Percentiles rank a stretch among this genome's conserved stretches.
phyloP scores from a whole-genome alignment of 1,140 invertebrate genomes.

The Kradibia gibbosae region DNA sequence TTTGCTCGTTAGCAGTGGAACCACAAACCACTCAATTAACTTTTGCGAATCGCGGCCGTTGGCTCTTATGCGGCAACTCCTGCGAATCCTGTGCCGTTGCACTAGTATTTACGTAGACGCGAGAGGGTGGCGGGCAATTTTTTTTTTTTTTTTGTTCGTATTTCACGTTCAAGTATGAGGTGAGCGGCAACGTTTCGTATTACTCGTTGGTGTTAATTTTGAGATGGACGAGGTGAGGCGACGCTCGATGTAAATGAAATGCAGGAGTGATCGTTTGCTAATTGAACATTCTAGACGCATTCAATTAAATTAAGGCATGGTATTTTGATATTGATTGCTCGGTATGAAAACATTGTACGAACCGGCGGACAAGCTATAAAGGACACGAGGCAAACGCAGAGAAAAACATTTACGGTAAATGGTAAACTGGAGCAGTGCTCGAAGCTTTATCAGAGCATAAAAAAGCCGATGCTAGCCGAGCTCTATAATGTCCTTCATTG shows the following conservation, averaged over 20 bases:
- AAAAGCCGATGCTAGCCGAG: background rate
- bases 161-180: background rate
- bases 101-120: background rate
- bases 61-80: background rate
- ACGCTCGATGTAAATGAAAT: background rate
- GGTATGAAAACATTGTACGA: no score
- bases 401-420: no score
- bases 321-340: no score
- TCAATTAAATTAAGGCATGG: no score
- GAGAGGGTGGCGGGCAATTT: background rate
- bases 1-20: slow-evolving; percentile 68
- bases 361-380: no score
- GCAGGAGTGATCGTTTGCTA: background rate
- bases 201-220: background rate
- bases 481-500: background rate
- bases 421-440: background rate
- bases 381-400: no score
- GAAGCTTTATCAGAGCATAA: background rate
- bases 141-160: no score
- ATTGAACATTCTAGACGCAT: background rate
- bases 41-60: slow-evolving; percentile 15
- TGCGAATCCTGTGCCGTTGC: background rate
- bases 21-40: slow-evolving; percentile 68
- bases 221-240: background rate
- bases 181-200: background rate